Evolutionary conservation across 2,113 vertebrate genomes (phyloP).

Genomic region (Pangasianodon hypophthalmus): DNA sequence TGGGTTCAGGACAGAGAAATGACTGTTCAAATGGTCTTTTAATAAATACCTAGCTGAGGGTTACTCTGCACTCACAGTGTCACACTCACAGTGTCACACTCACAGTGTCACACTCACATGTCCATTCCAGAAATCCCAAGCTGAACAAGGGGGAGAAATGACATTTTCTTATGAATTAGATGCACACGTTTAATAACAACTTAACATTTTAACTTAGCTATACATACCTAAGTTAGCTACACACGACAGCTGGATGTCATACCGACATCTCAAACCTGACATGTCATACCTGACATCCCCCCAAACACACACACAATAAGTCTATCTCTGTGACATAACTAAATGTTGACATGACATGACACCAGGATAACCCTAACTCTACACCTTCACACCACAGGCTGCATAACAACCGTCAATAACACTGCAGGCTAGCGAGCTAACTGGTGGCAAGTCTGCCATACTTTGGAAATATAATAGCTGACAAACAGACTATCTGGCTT

Average conservation of each 20-base stretch:
- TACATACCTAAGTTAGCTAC: not conserved
- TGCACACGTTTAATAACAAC: not conserved
- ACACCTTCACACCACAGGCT: constrained; percentile 5
- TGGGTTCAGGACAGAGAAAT: not conserved
- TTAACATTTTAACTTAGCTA: not conserved
- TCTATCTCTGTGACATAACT: not conserved
- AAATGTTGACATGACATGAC: not conserved
- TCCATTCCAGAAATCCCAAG: not conserved
- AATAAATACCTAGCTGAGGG: not conserved
- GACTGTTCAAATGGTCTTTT: not conserved
- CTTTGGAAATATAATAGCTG: not conserved
- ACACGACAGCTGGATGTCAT: too few species aligned
- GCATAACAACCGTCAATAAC: constrained; percentile 9
- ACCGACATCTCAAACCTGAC: not conserved
- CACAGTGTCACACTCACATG: not conserved
- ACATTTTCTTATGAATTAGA: not conserved
- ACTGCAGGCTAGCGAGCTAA: not conserved
- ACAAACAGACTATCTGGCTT: not conserved
- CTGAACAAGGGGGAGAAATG: not conserved
- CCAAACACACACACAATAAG: not conserved
- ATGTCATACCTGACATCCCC: not conserved
- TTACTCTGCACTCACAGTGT: not conserved
- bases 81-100: not conserved
- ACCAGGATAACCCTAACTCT: not conserved
- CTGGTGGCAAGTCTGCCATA: not conserved